Base-by-base conservation (phyloP, 2,113 vertebrate genomes). In the Phainopepla nitens region DNA sequence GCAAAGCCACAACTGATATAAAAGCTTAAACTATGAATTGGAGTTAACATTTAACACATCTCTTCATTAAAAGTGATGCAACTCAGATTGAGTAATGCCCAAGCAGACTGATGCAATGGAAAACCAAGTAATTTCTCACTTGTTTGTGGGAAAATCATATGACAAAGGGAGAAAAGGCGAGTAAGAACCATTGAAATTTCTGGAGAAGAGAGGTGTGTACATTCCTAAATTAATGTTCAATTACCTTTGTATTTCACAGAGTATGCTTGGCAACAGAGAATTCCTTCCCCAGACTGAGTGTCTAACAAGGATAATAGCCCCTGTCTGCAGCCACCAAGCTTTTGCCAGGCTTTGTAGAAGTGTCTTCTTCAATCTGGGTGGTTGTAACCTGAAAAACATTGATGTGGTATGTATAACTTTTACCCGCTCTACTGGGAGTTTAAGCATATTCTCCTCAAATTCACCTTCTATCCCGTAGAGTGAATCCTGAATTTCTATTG, bases 351-450 rank as follows among this genome's bases (percentile, higher is more conserved):
- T 99, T 71, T 99, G 98, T 82, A 98, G 98, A 64, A 99, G 98
- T 80, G 4, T 99, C 31, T 98, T 99, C 96, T 99, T 99, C 41
- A 23, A 98, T 57, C 96, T 98, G 22, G 98, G 98, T 10, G 98
- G 98, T 86, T 98, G 98, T 42, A 98, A 99, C 45, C 97, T 98
- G 94, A 97, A 97, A 70, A 99, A 99, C 93, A 97, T 99, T 47
- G 98, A 99, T 86, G 96, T 97, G 98, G 98, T 99, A 98, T 2
- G 90, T 94, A n/a, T 28, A 31, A 33, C 6, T 88, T 29, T 35
- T 39, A 20, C 8, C 29, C 68, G 11, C 16, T 68, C 19, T 47
- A 28, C 20, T 16, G 6, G 24, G 8, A 70, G 11, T 75, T 94
- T 44, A 57, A 47, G 20, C 6, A 81, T 62, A 39, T 62, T 15